phyloP scores from a whole-genome alignment of 2,797 vertebrate species.

The Halcyon leucocephala region DNA sequence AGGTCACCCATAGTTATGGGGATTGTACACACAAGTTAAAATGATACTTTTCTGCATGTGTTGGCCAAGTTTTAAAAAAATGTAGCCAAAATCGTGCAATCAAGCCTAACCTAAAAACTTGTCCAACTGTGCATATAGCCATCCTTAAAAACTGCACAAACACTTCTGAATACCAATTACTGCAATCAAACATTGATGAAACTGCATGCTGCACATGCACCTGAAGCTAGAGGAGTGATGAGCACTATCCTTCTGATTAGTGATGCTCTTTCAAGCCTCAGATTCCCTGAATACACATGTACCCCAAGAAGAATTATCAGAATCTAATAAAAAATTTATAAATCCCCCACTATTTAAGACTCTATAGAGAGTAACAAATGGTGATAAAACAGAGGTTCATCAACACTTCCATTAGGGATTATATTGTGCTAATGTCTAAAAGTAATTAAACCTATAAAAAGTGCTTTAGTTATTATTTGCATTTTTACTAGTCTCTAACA shows the following conservation, averaged over 20 bases:
- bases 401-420: not conserved
- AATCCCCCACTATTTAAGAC: not conserved
- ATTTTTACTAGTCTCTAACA: slow-evolving; percentile 3
- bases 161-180: not conserved
- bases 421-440: slow-evolving; percentile 5
- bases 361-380: not conserved
- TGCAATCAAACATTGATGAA: not conserved
- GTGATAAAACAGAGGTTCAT: slow-evolving; percentile 4
- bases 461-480: not conserved
- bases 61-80: not conserved
- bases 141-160: not conserved
- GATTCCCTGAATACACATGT: not conserved
- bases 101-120: not conserved
- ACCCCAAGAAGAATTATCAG: not conserved
- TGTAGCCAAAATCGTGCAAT: not conserved
- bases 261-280: not conserved
- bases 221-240: not conserved
- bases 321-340: not conserved
- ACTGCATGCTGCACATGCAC: not conserved
- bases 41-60: not conserved
- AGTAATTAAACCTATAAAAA: slow-evolving; percentile 16
- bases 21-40: not conserved
- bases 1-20: not conserved
- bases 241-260: not conserved
- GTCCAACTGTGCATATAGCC: not conserved